Evolutionary conservation across 2,888 invertebrate species (phyloP), one percentile per base, ranked within the genome.

Genomic region (Thysanoteuthis rhombus): DNA sequence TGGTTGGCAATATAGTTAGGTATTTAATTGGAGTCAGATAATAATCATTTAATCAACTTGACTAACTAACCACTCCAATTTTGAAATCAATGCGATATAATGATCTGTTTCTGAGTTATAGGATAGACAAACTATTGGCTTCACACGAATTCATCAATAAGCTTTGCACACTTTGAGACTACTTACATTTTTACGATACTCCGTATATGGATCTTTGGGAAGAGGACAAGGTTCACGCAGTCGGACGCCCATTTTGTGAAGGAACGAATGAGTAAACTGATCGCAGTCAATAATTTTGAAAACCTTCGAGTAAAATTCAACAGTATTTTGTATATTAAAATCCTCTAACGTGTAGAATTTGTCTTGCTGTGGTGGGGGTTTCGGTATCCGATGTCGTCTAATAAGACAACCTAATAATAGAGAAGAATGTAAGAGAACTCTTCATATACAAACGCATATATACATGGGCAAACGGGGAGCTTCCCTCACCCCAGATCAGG

Each of bases 241-340:
- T 89, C 98, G 97, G 93, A 99, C 98, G 6, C 99, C 99, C 93
- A 98, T 98, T 92, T 98, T 98, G 96, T 98, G 98, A 16, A 99
- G 97, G 97, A 99, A 99, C 93, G 98, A 98, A 95, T 98, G 97
- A 0, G 99, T 99, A 96, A 99, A 99, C 95, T 98, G 98, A 96
- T 99, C 99, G 96, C 99, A 99, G 95, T 98, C 98, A 0, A 98
- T 98, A 93, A 99, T 98, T 97, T 98, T 98, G 96, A 98, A 99
- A 22, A 98, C 98, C 96, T 98, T 98, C 32, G 99, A 98, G 96
- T 98, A 98, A 94, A 99, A 98, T 92, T 95, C 95, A 28, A 99
- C 98, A 96, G 98, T 98, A 93, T 97, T 97, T 89, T 98, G 98
- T 94, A 99, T 98, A 96, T 99, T 99, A 89, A 99, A 97, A 97